Base-by-base conservation (phyloP, 2,888 invertebrate genomes). In the Patella depressa region DNA sequence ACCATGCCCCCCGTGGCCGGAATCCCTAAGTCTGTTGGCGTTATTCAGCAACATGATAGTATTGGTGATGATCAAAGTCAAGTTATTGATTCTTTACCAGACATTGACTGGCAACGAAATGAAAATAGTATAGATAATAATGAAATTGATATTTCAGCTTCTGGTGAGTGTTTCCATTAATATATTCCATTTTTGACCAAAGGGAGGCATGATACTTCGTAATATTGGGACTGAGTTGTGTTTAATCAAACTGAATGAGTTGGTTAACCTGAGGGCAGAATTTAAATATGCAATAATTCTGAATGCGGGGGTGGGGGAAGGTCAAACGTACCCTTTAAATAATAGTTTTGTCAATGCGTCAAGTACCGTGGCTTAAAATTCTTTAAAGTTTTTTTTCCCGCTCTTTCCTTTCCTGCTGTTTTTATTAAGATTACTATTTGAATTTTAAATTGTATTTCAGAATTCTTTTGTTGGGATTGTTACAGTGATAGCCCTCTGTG, bases 401-500 rank as follows among this genome's bases (percentile, higher is more conserved):
- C 34, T 34, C 5, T 34, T 34, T 34, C 34, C 4, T 5, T 34
- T 34, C 5, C 34, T 34, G 5, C 34, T 34, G 34, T 34, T 5
- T 34, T 34, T 34, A 34, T 34, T 34, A 34, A 34, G 34, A 34
- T 34, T 34, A 34, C 34, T 34, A 34, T 45, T 45, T 9, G 45
- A 45, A 9, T 9, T 45, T 45, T 9, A 45, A 45, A 9, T 74
- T 45, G 7, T 45, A 17, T 65, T 69, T 12, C 79, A 82, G 82
- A 79, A n/a, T 82, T 82, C 76, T 79, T 79, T 77, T 82, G 82
- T 74, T 82, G 82, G 82, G 82, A 82, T 57, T 82, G 82, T 74
- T 80, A 80, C 78, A 80, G 80, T 19, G 80, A 81, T 59, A 80
- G 81, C 55, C 78, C 82, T 17, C 73, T 78, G n/a, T 82, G 82